Conservation (phyloP, 2,113 vertebrate genomes). For the Apteryx mantelli region DNA sequence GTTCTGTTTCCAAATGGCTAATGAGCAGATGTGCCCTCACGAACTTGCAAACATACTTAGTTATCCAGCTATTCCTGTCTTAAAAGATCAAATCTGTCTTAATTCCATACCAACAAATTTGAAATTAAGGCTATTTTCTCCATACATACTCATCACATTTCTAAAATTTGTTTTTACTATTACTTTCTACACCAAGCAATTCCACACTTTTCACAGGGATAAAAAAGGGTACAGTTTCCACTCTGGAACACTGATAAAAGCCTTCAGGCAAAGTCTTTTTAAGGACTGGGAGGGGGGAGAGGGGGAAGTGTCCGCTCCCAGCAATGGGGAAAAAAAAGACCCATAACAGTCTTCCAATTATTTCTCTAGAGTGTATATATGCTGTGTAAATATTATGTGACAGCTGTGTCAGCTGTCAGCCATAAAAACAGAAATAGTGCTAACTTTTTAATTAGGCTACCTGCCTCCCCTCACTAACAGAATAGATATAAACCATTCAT, state of each 20-base stretch:
- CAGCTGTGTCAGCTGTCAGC: background rate
- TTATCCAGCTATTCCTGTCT: background rate
- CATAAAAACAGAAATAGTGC: background rate
- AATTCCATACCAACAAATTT: background rate
- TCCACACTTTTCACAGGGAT: background rate
- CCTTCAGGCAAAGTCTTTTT: background rate
- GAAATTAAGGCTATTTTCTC: background rate
- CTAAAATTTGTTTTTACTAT: background rate
- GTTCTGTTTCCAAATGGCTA: background rate
- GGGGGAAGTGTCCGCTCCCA: background rate
- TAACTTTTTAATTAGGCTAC: background rate
- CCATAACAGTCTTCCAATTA: background rate
- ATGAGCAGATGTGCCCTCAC: background rate
- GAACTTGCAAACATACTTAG: background rate
- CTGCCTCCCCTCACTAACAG: background rate
- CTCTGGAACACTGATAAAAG: background rate
- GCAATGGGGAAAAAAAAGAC: background rate
- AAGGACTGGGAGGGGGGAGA: background rate
- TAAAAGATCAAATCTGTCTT: background rate
- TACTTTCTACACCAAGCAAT: background rate
- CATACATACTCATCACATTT: rapidly evolving
- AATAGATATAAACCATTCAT: background rate
- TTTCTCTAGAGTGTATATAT: background rate
- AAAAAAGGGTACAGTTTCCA: background rate
- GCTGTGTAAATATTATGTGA: background rate